Percentiles rank a stretch among this genome's conserved stretches.
These are phyloP conservation scores for Acleris laterana DNA, from an alignment of 2,888 invertebrate genomes.

Conservation along the genomic window DNA sequence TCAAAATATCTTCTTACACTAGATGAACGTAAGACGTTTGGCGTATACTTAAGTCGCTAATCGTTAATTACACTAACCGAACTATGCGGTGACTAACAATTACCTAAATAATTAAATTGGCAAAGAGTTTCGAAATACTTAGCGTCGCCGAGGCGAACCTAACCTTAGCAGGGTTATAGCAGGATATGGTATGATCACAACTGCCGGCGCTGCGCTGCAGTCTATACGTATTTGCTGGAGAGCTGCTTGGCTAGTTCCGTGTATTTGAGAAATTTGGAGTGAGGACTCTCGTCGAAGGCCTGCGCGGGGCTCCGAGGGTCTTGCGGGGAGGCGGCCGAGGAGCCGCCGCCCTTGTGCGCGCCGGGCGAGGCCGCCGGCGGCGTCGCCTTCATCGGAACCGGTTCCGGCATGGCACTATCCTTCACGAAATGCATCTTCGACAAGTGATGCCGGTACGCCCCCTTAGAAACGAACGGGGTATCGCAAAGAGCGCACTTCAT, in stretches of 20 bases:
- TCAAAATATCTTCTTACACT: constrained; percentile 81
- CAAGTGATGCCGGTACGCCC: constrained; percentile 97
- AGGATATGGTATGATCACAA: constrained; percentile 93
- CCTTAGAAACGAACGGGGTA: constrained; percentile 97
- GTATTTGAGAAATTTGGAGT: constrained; percentile 99
- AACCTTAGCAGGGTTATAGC: constrained; percentile 84
- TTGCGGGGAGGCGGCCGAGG: constrained; percentile 78
- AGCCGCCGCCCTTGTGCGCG: constrained; percentile 71
- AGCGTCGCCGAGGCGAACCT: constrained; percentile 79
- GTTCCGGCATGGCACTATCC: constrained; percentile 93
- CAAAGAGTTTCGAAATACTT: constrained; percentile 85
- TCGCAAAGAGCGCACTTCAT: constrained; percentile 98
- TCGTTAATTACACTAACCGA: constrained; percentile 83
- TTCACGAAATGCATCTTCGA: constrained; percentile 98
- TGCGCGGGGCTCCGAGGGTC: constrained; percentile 85
- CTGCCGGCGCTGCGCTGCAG: constrained; percentile 57
- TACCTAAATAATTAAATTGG: constrained; percentile 84
- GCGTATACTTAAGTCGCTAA: constrained; percentile 84
- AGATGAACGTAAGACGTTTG: constrained; percentile 84
- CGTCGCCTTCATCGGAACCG: constrained; percentile 86
- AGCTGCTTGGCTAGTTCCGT: constrained; percentile 99
- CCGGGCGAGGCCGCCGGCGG: constrained; percentile 75
- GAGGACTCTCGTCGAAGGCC: constrained; percentile 94
- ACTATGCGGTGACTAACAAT: constrained; percentile 79
- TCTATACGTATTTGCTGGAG: constrained; percentile 97